phyloP scores from a whole-genome alignment of 1,140 invertebrate species.

The Teleopsis dalmanni region DNA sequence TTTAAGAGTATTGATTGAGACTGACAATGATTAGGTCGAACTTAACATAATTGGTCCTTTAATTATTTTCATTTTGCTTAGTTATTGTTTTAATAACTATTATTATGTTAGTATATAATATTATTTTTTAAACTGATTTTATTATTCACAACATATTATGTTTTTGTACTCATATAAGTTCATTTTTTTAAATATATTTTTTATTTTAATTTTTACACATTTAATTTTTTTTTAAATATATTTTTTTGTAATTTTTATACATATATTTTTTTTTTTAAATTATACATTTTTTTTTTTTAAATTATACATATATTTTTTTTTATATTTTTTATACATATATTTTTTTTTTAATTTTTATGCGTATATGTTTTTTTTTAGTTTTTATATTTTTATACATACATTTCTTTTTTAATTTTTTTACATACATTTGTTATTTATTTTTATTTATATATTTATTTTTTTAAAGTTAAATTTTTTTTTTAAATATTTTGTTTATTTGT shows the following conservation, averaged over 20 bases:
- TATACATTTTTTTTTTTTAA: background rate
- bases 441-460: background rate
- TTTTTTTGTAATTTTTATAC: background rate
- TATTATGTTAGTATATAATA: background rate
- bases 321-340: background rate
- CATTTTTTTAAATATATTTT: too few relatives aligned
- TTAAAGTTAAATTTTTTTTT: background rate
- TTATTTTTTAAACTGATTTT: background rate
- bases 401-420: background rate
- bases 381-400: background rate
- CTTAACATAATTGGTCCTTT: background rate
- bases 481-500: background rate
- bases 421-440: background rate
- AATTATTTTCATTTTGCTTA: constrained; percentile 7
- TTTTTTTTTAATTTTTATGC: background rate
- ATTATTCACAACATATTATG: background rate
- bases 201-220: background rate
- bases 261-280: background rate
- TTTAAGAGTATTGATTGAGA: background rate
- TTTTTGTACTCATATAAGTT: background rate
- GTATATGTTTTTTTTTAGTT: background rate
- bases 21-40: background rate
- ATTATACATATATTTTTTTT: background rate
- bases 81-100: background rate
- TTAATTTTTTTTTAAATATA: background rate